Base-by-base conservation (phyloP, 1,140 invertebrate genomes). In the Bicyclus anynana region DNA sequence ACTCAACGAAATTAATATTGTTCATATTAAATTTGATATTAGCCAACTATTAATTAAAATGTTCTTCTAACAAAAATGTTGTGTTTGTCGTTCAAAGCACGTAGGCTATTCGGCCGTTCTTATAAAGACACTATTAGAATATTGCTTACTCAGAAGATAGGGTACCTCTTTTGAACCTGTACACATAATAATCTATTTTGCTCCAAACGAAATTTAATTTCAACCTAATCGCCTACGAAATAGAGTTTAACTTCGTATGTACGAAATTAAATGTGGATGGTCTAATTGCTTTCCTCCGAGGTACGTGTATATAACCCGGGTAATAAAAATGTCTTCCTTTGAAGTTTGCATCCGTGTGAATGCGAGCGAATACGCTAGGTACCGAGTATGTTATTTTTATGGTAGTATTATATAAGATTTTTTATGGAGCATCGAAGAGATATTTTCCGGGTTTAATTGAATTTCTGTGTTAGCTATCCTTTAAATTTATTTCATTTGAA, bases 291-390 rank as follows among this genome's bases (percentile, higher is more conserved):
- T 33, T 33, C 29, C 29, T 33, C 29, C 29, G 29, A n/a, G 29
- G 29, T 33, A 33, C 29, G 29, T 33, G 29, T 33, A 33, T 33
- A 33, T 33, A 33, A 33, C 29, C 27, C 37, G 37, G 29, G 54
- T 59, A 64, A 64, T 64, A 64, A 64, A 64, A 64, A 64, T 55
- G 57, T 64, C 57, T 55, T 51, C 46, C 62, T 55, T 59, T 64
- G 56, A 64, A 59, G 62, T 55, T 64, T 33, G 29, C 29, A 33
- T 33, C 10, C 29, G 29, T 33, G 29, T 12, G 29, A 33, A 33
- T 33, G 29, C 29, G 29, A 12, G 29, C 3, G 29, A 33, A 33
- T 33, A 33, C 29, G 29, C 17, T 44, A 20, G 7, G 38, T 42
- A 20, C n/a, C n/a, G n/a, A 13, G 7, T 40, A 40, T 14, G 13